phyloP scores from a whole-genome alignment of 1,140 invertebrate species.

The Aphelinus atriplicis region DNA sequence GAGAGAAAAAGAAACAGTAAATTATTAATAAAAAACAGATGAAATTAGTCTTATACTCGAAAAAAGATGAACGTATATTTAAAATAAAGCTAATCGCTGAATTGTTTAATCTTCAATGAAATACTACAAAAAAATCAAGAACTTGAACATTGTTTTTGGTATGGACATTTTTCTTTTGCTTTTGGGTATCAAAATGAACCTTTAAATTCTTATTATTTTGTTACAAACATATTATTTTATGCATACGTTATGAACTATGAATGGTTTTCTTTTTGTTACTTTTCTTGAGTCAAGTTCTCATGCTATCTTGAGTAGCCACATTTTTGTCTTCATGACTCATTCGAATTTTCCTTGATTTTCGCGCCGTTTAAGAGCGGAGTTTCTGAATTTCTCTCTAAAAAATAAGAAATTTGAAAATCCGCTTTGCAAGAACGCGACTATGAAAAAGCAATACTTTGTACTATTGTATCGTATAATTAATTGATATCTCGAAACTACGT shows the following conservation, averaged over 20 bases:
- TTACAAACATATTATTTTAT: not conserved
- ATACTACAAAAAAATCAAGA: not conserved
- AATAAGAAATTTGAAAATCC: conserved; percentile 43
- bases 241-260: too few species aligned
- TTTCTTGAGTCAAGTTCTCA: not conserved
- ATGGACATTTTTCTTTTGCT: conserved; percentile 5
- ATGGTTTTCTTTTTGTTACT: not conserved
- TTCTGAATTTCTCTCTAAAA: conserved; percentile 39
- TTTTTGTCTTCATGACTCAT: conserved; percentile 5
- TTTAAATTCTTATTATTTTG: not conserved
- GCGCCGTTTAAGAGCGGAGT: conserved; percentile 28
- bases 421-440: conserved; percentile 49
- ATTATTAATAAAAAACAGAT: conserved; percentile 37
- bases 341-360: conserved; percentile 40
- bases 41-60: conserved; percentile 45
- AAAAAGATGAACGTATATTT: conserved; percentile 43
- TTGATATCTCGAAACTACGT: conserved; percentile 31
- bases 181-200: not conserved
- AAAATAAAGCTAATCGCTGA: conserved; percentile 22
- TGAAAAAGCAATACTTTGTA: conserved; percentile 63
- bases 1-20: conserved; percentile 51
- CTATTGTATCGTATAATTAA: conserved; percentile 52
- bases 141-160: not conserved
- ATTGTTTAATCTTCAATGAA: conserved; percentile 13
- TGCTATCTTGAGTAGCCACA: conserved; percentile 2